These are phyloP conservation scores for Hexactinellida sp. DNA, from an alignment of 37 sponge, comb jelly and placozoan genomes.

Conservation along the genomic window DNA sequence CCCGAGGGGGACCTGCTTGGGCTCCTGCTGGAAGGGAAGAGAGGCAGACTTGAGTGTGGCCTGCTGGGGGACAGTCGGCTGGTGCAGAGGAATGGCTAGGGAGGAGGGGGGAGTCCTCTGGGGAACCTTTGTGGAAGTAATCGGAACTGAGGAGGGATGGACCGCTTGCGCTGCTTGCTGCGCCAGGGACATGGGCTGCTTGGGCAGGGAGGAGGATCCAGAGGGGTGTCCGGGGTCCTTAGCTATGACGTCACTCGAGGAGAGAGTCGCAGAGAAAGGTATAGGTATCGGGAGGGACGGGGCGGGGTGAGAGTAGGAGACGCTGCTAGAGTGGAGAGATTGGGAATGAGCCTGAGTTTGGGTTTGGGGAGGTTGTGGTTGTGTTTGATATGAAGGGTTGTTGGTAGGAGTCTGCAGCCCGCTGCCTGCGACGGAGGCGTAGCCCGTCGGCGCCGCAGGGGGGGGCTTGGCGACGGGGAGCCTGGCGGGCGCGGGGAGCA, in stretches of 20 bases:
- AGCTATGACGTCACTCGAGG: not conserved
- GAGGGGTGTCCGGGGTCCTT: not conserved
- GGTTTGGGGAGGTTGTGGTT: not conserved
- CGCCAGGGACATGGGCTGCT: not conserved
- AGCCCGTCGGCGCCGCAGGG: not conserved
- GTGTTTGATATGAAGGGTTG: constrained; percentile 7
- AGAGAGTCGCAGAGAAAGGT: not conserved
- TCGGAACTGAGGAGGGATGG: not conserved
- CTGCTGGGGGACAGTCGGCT: not conserved
- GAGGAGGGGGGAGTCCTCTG: constrained; percentile 15
- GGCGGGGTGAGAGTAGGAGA: not conserved
- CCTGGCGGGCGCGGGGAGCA: not conserved
- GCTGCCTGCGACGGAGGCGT: not conserved
- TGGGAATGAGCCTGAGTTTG: constrained; percentile 8
- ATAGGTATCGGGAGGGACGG: not conserved
- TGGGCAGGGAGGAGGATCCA: not conserved
- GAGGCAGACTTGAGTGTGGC: not conserved
- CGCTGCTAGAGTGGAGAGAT: not conserved
- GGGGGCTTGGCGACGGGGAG: not conserved
- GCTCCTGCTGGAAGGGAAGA: not conserved
- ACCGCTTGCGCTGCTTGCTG: not conserved
- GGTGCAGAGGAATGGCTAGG: constrained; percentile 13
- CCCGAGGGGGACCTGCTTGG: not conserved
- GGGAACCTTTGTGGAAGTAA: not conserved
- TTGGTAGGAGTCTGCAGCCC: not conserved